Evolutionary conservation across 2,797 vertebrate genomes (phyloP), one percentile per base, ranked within the genome.

Genomic region (Ptychobarbus kaznakovi): DNA sequence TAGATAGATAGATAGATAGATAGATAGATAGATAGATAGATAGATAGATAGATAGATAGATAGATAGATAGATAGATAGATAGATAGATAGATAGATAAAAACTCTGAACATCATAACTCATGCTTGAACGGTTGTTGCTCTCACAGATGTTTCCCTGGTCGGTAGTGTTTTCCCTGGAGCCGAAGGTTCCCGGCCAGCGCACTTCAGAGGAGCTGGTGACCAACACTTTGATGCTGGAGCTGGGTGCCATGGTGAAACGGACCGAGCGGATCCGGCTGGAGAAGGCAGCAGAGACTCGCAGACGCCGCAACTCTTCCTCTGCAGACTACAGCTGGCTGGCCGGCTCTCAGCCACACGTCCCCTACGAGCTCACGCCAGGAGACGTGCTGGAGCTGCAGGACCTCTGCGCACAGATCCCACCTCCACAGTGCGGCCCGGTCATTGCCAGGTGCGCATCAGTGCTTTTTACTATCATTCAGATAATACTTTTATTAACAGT

Each of bases 221-320:
- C 94, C 90, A 95, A 96, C 73, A 96, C 95, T 1, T 91, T 97
- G 80, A 97, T 96, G 95, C 83, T 96, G 84, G 96, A 97, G 91
- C 90, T 97, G 84, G 94, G 94, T 42, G 94, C 95, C 79, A 95
- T 95, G 92, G 93, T 96, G 61, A 96, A 96, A 86, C 93, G 95
- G 8, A 95, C 94, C 0, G 95, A 96, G 69, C 95, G 95, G 8
- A 93, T 96, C 35, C 93, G 89, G 70, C 87, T 95, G 73, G 95
- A 96, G 81, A 91, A 93, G n/a, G 93, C 91, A 0, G 90, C 91
- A 0, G 92, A 94, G 86, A 92, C 92, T 6, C 90, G 92, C 0
- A 92, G 94, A 2, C 92, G 94, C 2, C 93, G 94, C 1, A 93
- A 92, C 90, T 95, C 94, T 6, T 88, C 94, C 70, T 89, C 93